Base-by-base conservation (phyloP, 2,797 vertebrate species). In the Schizothorax lantsangensis region DNA sequence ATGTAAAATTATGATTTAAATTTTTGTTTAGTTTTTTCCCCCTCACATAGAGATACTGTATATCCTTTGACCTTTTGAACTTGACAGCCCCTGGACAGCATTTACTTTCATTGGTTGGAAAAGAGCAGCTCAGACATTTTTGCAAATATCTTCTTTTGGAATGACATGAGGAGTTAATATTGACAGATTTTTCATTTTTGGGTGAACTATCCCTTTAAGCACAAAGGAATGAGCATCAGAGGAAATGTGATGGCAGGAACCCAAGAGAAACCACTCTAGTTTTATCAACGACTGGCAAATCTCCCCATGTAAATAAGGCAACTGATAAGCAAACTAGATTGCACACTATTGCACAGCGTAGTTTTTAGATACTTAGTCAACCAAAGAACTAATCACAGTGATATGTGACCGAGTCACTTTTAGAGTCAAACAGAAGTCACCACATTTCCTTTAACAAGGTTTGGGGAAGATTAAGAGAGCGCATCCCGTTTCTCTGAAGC, bases 251-350 rank as follows among this genome's bases (percentile, higher is more conserved):
- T 82, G 80, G 80, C 64, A 54, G 23, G 8, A 72, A 71, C 33
- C 64, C 66, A 71, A 82, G 33, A 40, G 64, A 57, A 85, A 71
- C 64, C 7, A 30, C 84, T 54, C 21, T 84, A 38, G 33, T 69
- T 43, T 79, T 85, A 71, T 85, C 47, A 71, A 30, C 17, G 11
- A 71, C 26, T 45, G 19, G 49, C 49, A 6, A 30, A 33, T 68
- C 5, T 23, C 49, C 49, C 49, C n/a, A 43, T 40, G 17, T n/a
- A 85, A 79, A 45, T 49, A 79, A 43, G 38, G 64, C 38, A 3
- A 19, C n/a, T 57, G 64, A 79, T 85, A 79, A 79, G 64, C 4
- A 45, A 71, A 71, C 43, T 57, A 79, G 36, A 71, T 79, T 52
- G 45, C 14, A 12, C 2, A 4, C 26, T 14, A 7, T 19, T 57